Evolutionary conservation across 2,113 vertebrate genomes (phyloP), one percentile per base, ranked within the genome.

Genomic region (Sardina pilchardus): DNA sequence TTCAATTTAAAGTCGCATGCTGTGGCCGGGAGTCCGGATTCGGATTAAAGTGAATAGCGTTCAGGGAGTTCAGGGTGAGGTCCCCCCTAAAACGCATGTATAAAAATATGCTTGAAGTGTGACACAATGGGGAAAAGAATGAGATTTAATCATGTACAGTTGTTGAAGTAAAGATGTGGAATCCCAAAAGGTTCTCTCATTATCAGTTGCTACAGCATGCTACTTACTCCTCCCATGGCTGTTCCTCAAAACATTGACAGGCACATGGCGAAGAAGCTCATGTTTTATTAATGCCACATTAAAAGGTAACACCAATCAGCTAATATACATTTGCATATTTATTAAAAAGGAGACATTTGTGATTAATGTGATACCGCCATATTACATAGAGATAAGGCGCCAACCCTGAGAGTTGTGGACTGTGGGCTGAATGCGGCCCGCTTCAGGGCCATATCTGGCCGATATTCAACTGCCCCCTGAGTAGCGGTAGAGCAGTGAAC

Each of bases 1-100:
- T 96, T 95, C 95, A 95, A 95, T 96, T 96, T 95, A 94, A 96
- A 95, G 94, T 93, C 92, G 80, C 95, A 95, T 95, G 95, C 96
- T 94, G 94, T 94, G 93, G 71, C 93, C 94, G 94, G 94, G 96
- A 94, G 96, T 95, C 94, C 88, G 87, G 91, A 94, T 94, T 95
- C 94, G 95, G 93, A 94, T 95, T 96, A 94, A 95, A 95, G 93
- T 95, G 94, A 94, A 94, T 94, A 94, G 95, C 94, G 94, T 95
- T 95, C 94, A 94, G 93, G 91, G 91, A 95, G 94, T 96, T 67
- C 95, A 94, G 93, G 92, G 94, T 95, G 92, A 94, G 94, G 93
- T 95, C 95, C 17, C 34, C 14, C 71, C 30, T 78, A 78, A 78
- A 78, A 78, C 71, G 71, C 30, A 78, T 78, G 36, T 78, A 39